Percentiles rank a stretch among this genome's conserved stretches.
Evolutionary conservation across 2,113 vertebrate species (phyloP).

Genomic region (Campylomormyrus tamandua): DNA sequence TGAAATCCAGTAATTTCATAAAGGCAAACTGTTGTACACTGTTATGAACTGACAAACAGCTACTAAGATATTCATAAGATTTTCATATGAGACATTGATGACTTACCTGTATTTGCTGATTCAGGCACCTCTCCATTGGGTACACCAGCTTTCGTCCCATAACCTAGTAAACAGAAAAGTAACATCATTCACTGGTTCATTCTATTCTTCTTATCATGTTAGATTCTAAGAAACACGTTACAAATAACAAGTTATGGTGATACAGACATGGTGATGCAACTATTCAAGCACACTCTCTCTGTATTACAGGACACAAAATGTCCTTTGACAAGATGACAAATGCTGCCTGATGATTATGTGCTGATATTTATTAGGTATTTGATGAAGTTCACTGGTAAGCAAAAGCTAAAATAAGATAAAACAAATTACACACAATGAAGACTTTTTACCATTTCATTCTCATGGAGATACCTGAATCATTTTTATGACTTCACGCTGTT

Average conservation of each 20-base stretch:
- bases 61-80: not conserved
- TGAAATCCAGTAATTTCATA: not conserved
- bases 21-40: not conserved
- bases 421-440: not conserved
- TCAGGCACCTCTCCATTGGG: conserved; percentile 37
- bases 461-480: not conserved
- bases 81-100: not conserved
- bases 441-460: not conserved
- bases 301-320: not conserved
- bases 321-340: not conserved
- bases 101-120: conserved; percentile 39
- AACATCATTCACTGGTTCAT: not conserved
- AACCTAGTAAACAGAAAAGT: conserved; percentile 36
- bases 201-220: not conserved
- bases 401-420: not conserved
- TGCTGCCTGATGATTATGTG: not conserved
- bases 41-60: conserved; percentile 11
- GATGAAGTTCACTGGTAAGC: not conserved
- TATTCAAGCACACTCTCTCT: not conserved
- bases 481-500: not conserved
- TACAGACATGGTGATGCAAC: not conserved
- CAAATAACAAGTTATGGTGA: not conserved
- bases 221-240: not conserved
- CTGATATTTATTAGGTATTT: not conserved
- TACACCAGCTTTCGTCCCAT: conserved; percentile 32